phyloP scores from a whole-genome alignment of 2,888 invertebrate species.

The Drosophila ezoana region DNA sequence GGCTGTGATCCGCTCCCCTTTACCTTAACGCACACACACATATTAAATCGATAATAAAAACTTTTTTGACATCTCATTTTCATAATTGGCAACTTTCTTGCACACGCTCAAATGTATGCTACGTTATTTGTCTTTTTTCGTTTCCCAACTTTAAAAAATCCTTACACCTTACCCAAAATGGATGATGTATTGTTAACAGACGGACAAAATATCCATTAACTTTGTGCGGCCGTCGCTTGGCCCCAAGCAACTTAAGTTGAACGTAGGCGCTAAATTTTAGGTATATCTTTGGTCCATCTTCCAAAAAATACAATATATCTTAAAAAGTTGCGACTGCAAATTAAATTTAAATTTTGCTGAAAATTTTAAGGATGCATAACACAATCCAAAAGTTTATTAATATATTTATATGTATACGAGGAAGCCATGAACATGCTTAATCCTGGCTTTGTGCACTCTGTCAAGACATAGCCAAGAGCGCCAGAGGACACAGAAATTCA shows the following conservation, averaged over 20 bases:
- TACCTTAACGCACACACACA: conserved; percentile 25
- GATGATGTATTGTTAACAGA: conserved; percentile 50
- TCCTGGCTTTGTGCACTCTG: not conserved
- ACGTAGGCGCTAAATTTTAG: conserved; percentile 29
- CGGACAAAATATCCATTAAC: conserved; percentile 30
- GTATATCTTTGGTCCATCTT: not conserved
- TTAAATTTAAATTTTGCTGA: no score
- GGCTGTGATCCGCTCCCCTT: conserved; percentile 25
- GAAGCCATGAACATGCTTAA: not conserved
- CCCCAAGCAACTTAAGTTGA: conserved; percentile 34
- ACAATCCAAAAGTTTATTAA: not conserved
- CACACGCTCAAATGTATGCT: conserved; percentile 53
- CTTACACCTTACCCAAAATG: conserved; percentile 60
- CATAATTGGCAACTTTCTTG: conserved; percentile 74
- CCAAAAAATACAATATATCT: no score
- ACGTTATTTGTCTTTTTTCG: conserved; percentile 27
- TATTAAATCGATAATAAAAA: conserved; percentile 81
- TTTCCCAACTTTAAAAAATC: conserved; percentile 18
- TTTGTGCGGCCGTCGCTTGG: conserved; percentile 7
- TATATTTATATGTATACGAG: not conserved
- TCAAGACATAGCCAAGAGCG: conserved; percentile 12
- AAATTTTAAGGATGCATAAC: no score
- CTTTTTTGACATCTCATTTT: conserved; percentile 81
- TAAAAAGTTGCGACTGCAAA: no score
- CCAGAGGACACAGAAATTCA: conserved; percentile 20